Evolutionary conservation across 2,888 invertebrate species (phyloP).

Genomic region (Darwinula stevensoni): DNA sequence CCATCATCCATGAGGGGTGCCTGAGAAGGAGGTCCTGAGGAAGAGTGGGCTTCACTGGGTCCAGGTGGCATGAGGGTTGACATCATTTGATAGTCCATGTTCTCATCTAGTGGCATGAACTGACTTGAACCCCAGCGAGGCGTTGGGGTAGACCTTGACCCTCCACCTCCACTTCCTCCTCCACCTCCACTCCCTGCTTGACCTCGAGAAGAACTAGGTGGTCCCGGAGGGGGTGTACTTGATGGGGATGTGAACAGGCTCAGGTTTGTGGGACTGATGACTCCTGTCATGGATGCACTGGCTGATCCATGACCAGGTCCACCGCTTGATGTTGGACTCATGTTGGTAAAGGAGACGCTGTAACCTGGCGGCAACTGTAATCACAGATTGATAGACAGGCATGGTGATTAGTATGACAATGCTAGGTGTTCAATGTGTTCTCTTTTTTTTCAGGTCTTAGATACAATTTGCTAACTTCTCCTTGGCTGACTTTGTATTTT

Average conservation of each 20-base stretch:
- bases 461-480: too few relatives aligned
- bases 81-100: constrained; percentile 64
- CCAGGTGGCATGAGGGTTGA: constrained; percentile 28
- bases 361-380: too few relatives aligned
- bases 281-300: constrained; percentile 27
- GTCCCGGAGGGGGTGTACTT: too few relatives aligned
- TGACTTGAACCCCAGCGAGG: constrained; percentile 57
- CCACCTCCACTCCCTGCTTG: constrained; percentile 9
- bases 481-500: too few relatives aligned
- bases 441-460: too few relatives aligned
- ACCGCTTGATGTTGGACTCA: too few relatives aligned
- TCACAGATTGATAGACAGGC: too few relatives aligned
- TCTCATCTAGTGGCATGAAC: constrained; percentile 62
- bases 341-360: too few relatives aligned
- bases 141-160: constrained; percentile 14
- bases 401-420: too few relatives aligned
- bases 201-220: constrained; percentile 20
- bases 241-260: constrained; percentile 46
- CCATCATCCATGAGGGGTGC: not conserved
- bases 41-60: constrained; percentile 13
- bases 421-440: too few relatives aligned
- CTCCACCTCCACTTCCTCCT: constrained; percentile 1
- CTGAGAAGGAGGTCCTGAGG: not conserved
- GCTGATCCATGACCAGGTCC: not conserved
- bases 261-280: constrained; percentile 60